Conservation (phyloP, 2,797 vertebrate species). For the Melanotaenia nigrans region DNA sequence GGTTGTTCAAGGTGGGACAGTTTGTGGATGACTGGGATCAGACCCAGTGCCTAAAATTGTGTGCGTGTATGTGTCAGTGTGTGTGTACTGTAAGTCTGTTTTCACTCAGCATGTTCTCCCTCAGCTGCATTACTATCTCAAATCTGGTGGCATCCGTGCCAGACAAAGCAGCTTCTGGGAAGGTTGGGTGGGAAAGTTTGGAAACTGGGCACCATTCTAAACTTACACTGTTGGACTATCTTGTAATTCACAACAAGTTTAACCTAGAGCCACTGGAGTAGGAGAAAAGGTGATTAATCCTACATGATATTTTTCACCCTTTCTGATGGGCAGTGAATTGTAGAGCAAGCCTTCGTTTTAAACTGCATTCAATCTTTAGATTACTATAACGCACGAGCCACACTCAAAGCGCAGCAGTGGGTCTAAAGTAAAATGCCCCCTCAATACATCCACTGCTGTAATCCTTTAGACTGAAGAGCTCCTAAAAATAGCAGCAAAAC, state of each 20-base stretch:
- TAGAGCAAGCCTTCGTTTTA: conserved; percentile 31
- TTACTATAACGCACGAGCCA: conserved; percentile 40
- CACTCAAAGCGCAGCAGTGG: conserved; percentile 65
- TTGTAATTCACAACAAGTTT: conserved; percentile 32
- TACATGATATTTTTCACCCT: conserved; percentile 7
- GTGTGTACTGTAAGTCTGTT: conserved; percentile 35
- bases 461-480: conserved; percentile 70
- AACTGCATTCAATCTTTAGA: conserved; percentile 32
- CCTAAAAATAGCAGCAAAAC: conserved; percentile 72
- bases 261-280: conserved; percentile 36
- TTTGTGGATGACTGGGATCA: conserved; percentile 72
- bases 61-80: conserved; percentile 20
- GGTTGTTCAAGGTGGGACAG: conserved; percentile 80
- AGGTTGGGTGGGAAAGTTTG: conserved; percentile 70
- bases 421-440: conserved; percentile 58
- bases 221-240: conserved; percentile 37
- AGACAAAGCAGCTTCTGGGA: conserved; percentile 69
- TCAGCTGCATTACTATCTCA: conserved; percentile 52
- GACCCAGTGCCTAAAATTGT: conserved; percentile 48
- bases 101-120: conserved; percentile 52
- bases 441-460: conserved; percentile 58
- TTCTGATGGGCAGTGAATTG: conserved; percentile 10
- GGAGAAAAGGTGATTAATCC: conserved; percentile 3
- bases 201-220: conserved; percentile 57
- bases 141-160: conserved; percentile 59